Evolutionary conservation across 2,888 invertebrate genomes (phyloP), one percentile per base, ranked within the genome.

Genomic region (Diarsia rubi): DNA sequence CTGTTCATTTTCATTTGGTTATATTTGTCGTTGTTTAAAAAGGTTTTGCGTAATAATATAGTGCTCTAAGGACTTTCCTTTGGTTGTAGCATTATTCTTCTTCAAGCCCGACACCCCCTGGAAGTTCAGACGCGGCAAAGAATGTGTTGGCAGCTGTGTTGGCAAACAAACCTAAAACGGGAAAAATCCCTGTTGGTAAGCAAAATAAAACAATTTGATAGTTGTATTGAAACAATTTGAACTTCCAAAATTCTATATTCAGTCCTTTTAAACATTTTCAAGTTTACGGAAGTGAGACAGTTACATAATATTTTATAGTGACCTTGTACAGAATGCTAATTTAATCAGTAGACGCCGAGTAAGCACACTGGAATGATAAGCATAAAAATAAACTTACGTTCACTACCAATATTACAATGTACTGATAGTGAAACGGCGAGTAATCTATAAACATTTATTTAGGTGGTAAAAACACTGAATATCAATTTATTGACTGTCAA

Each of bases 181-280:
- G 96, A 62, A 96, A 96, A 94, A 96, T 96, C 86, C 96, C 96
- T 88, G 94, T 95, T 90, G 96, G 96, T 96, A 92, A 94, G 96
- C 88, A 45, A 62, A 69, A 65, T 45, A 52, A 69, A 52, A 31
- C 19, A 24, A 27, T 60, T 54, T n/a, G 3, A 27, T 27, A 60
- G n/a, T 9, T 45, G 21, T 3, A 31, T 37, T 3, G 11, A 66
- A 42, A 54, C 27, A 62, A 65, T 62, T 24, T 14, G 24, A 21
- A 37, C 0, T 6, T 14, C 8, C n/a, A 27, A 21, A 42, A 57
- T 45, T 60, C 27, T 12, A 21, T 44, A 54, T 63, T 14, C 5
- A 60, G 27, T 12, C 0, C 21, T 27, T 24, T 59, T 54, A 45
- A 2, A 12, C 44, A n/a, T 44, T 5, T 63, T 37, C 9, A 73